Base-by-base conservation (phyloP, 1,140 invertebrate genomes). In the Notospermus geniculatus region DNA sequence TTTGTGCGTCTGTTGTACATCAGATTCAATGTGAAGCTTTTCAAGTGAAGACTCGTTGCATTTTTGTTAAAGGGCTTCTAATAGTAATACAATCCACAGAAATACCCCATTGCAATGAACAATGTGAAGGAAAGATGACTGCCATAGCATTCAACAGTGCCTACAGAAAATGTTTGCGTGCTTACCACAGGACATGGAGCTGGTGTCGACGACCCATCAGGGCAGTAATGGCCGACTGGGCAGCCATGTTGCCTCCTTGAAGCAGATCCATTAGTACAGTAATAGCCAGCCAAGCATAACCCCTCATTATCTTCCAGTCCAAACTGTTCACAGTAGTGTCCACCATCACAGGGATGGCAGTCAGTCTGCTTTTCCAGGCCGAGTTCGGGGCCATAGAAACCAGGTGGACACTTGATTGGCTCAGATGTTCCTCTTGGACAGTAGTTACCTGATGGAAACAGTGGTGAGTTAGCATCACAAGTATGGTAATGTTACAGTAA, bases 361-460 rank as follows among this genome's bases (percentile, higher is more conserved):
- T 75, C 68, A 2, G 69, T 67, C n/a, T 68, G 62, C 55, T 73
- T 71, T 5, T 50, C 62, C 25, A 79, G 62, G 17, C 71, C 68
- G 9, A 62, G 59, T 0, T 67, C 62, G 5, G 67, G 64, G 22
- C 77, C 73, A 60, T 70, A 79, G 9, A 71, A 74, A 17, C 75
- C 75, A 13, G 71, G 63, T 13, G 74, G 71, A 54, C 77, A 79
- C 5, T 68, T 62, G 9, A 63, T 45, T 15, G 74, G 72, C 45
- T 69, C 64, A n/a, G 62, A 65, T n/a, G 75, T 75, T 2, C 74
- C 73, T 53, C 70, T 63, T 15, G 65, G 62, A 66, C 77, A 79
- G 60, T 73, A 78, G 15, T 65, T 73, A 2, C 76, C 76, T 73
- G 32, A 7, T 36, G 32, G 15, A 36, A n/a, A n/a, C n/a, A n/a